Conservation (phyloP, 1,140 invertebrate genomes). For the Drosophila leontia region DNA sequence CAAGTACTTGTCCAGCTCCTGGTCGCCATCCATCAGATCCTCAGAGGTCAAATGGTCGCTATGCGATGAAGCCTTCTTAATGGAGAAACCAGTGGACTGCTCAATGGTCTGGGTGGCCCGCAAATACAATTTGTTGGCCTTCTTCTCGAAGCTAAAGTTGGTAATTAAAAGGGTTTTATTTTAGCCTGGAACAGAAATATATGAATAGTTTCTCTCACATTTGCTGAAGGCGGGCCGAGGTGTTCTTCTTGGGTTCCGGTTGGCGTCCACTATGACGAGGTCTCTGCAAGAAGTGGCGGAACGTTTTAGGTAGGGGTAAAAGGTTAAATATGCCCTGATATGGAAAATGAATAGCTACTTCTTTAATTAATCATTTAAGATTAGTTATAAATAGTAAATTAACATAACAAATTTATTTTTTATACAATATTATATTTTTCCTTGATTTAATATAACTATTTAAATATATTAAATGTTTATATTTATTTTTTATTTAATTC, state of each 20-base stretch:
- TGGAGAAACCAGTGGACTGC: conserved; percentile 89
- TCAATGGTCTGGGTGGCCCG: conserved; percentile 93
- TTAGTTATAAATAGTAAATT: too few species aligned
- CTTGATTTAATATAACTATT: too few species aligned
- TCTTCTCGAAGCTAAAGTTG: conserved; percentile 90
- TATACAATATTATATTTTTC: too few species aligned
- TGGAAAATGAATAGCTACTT: too few species aligned
- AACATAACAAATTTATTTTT: too few species aligned
- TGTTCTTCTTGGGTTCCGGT: conserved; percentile 79
- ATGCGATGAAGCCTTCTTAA: conserved; percentile 85
- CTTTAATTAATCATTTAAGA: too few species aligned
- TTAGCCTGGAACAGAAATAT: too few species aligned
- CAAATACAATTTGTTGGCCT: conserved; percentile 94
- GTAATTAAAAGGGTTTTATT: neutral
- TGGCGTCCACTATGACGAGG: conserved; percentile 77
- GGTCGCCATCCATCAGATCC: conserved; percentile 90
- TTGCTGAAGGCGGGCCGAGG: conserved; percentile 80
- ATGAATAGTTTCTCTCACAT: conserved; percentile 57
- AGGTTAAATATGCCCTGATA: neutral
- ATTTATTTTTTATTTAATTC: too few species aligned
- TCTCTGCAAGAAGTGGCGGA: conserved; percentile 49
- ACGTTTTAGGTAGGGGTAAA: neutral
- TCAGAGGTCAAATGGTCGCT: conserved; percentile 85
- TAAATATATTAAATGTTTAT: too few species aligned
- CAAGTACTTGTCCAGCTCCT: conserved; percentile 95